Base-by-base conservation (phyloP, 2,797 vertebrate species). In the Leuciscus waleckii region DNA sequence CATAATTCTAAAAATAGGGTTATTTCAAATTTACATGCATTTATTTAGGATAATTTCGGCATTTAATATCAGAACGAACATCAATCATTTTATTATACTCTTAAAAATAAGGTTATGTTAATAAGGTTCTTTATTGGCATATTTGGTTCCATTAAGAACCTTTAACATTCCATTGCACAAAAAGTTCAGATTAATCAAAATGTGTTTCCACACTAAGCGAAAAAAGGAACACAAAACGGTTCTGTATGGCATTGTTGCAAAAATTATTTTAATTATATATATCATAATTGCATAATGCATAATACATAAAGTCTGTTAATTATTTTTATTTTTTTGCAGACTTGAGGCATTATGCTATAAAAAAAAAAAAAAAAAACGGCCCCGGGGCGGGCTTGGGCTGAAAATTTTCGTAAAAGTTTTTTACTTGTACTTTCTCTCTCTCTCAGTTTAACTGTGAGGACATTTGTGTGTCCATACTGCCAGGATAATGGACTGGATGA, bases 401-500 rank as follows among this genome's bases (percentile, higher is more conserved):
- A n/a, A n/a, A n/a, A n/a, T n/a, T n/a, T n/a, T n/a, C n/a, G 41
- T 43, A 13, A 41, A 41, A 11, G 41, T 43, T 0, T 46, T 46
- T 46, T 46, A 46, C 43, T 46, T 5, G 17, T 19, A 19, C 5
- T 71, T n/a, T 65, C 16, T 81, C 32, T 67, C 51, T 21, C 8
- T 58, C 56, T 58, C 26, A 89, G 83, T 56, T 26, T 54, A 9
- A 32, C 26, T 8, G 14, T 79, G 16, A 79, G 74, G 77, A 82
- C 83, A 14, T 91, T 90, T 83, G 77, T 10, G 23, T 92, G 91
- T 65, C 92, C 90, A 2, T 92, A 89, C 87, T 92, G 92, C 58
- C 85, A 88, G 68, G 65, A 89, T 7, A 79, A 56, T 14, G 88
- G 86, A 43, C 21, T 92, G 61, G 90, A 91, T 85, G 90, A 91